Base-by-base conservation (phyloP, 2,113 vertebrate species). In the Globicephala melas region DNA sequence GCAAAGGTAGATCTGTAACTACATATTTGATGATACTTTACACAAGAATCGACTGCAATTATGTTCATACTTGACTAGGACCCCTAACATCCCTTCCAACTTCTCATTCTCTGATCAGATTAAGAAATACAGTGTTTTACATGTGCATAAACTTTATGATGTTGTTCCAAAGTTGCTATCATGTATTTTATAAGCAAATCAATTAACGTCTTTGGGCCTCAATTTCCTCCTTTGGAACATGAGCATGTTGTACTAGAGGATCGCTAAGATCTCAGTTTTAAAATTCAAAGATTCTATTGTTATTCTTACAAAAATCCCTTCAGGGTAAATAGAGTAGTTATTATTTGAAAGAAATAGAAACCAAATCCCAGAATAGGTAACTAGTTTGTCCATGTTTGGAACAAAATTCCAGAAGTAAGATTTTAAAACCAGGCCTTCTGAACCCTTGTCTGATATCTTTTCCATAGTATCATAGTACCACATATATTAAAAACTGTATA, bases 321-420 rank as follows among this genome's bases (percentile, higher is more conserved):
- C 33, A 62, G 86, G 67, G 21, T 80, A 55, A 76, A 92, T 26
- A 97, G 38, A 80, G 18, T 36, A 53, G 21, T 11, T 76, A 90
- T 76, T 92, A 85, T 82, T 76, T 89, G 60, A 11, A 95, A 95
- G 65, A 96, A 91, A 84, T 25, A 83, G 38, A 80, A 94, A 80
- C 53, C 38, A 89, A 60, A 47, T 3, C 38, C 11, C 11, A 68
- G 14, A 74, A 84, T 47, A 94, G 23, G 15, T 91, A 91, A 91
- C 8, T 85, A 5, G 85, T 63, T 89, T 94, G 31, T 80, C 20
- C 21, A 55, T 94, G 36, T 85, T 89, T 81, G 20, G n/a, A 89
- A 96, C 28, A 94, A 94, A 11, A 89, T 86, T 86, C 60, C 67
- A 89, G 50, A 67, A 90, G 38, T 38, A 58, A 67, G 31, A 58